These are phyloP conservation scores for Peromyscus maniculatus DNA, from an alignment of 2,113 vertebrate genomes.

Conservation along the genomic window DNA sequence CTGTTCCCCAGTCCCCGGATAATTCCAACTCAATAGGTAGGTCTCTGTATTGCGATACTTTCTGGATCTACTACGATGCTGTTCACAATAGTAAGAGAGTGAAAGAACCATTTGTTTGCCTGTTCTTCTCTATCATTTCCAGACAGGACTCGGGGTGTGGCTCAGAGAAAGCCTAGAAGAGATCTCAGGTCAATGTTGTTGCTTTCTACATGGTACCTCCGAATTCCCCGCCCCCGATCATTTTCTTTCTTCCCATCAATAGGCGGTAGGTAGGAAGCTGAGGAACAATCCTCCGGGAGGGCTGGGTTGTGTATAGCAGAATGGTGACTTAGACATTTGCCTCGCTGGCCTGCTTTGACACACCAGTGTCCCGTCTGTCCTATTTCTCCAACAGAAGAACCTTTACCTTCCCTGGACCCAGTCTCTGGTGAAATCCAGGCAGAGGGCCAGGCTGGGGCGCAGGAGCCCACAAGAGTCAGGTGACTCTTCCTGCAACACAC, in stretches of 20 bases:
- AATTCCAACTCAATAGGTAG: background rate
- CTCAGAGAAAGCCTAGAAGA: background rate
- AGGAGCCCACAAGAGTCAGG: background rate
- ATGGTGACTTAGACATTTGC: background rate
- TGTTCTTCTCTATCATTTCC: background rate
- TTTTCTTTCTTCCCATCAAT: background rate
- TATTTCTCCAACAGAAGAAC: background rate
- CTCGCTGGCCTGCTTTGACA: background rate
- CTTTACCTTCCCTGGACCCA: background rate
- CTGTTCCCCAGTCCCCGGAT: background rate
- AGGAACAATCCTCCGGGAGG: background rate
- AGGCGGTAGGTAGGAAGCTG: background rate
- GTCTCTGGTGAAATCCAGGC: background rate
- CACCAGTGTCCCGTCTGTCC: fast-evolving
- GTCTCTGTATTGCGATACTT: background rate
- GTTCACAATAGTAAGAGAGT: background rate
- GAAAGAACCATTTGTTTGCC: background rate
- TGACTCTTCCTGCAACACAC: background rate
- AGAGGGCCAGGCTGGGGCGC: too few relatives aligned
- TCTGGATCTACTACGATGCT: background rate
- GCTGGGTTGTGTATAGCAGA: background rate
- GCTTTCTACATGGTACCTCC: background rate
- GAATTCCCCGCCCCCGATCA: background rate
- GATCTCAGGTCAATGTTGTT: background rate
- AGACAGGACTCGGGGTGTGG: background rate